Evolutionary conservation across 2,797 vertebrate species (phyloP), one percentile per base, ranked within the genome.

Genomic region (Morus bassanus): DNA sequence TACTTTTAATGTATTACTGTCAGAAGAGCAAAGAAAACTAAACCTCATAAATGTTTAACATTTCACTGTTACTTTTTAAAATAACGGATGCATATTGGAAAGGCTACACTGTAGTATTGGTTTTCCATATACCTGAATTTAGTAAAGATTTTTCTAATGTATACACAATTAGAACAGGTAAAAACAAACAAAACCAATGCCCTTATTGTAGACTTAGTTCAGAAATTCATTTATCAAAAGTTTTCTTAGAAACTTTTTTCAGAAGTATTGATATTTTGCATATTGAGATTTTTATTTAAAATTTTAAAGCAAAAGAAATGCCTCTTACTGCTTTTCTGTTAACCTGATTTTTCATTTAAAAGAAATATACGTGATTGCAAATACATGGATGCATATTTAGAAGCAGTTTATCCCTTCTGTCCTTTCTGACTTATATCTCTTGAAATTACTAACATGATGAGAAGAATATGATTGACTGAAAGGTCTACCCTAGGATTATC

Each of bases 331-430:
- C 27, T 33, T 30, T 25, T 31, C 53, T 11, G 9, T 10, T 50
- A 25, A 28, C 22, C 15, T 27, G 18, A 4, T 46, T 57, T 43
- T 69, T 12, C 6, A 5, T 30, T 16, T 25, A 2, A 28, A 39
- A n/a, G 8, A 45, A 18, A 45, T 45, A 45, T 45, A 18, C 1
- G 3, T 35, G 31, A 17, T 10, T 15, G 4, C 14, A 22, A 30
- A 19, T 2, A 2, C 3, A 33, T 0, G 3, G 35, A 5, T 30
- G 3, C 2, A 0, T 7, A 2, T 28, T 57, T 10, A 18, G 68
- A 56, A 76, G 63, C 5, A 4, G 39, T 30, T 64, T 30, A 9
- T 59, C 22, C 4, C 35, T 41, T 3, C 28, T 53, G 59, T 35
- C 33, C 48, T 56, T 45, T 10, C 0, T 0, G 1, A 8, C 7